Base-by-base conservation (phyloP, 2,113 vertebrate genomes). In the Atrichornis clamosus region DNA sequence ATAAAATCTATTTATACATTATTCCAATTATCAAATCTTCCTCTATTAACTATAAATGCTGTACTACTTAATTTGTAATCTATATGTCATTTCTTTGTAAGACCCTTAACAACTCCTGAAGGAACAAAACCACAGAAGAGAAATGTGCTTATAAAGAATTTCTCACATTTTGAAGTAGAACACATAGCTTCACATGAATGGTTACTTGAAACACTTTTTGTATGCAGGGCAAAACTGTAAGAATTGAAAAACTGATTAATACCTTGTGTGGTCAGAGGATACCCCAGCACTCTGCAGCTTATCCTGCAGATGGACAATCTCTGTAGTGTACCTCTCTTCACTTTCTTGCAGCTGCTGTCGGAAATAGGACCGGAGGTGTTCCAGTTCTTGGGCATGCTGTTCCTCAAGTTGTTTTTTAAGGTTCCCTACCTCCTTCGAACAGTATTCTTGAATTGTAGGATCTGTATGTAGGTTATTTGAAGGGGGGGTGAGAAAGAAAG, bases 341-440 rank as follows among this genome's bases (percentile, higher is more conserved):
- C 94, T 97, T 94, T 99, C 98, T 63, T 98, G 92, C 79, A 98
- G 97, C 72, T 98, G 98, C 77, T 98, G 97, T 10, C 98, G 97
- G 95, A 99, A 98, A 98, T 98, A 98, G 60, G 95, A 94, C 58
- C 97, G 77, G 27, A 98, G 98, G 52, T 50, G 97, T 95, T 99
- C 97, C 87, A 99, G 72, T 83, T 99, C 98, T 81, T 97, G 97
- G 70, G 92, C 58, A 84, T 99, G 98, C 72, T 97, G 98, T 49
- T 98, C 94, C 96, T 99, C 98, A 86, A 98, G 97, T 30, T 97
- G 97, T 6, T 63, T 93, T 97, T 97, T 98, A 89, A 98, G 91
- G 86, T 94, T 97, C 76, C 97, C 95, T 9, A 93, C 52, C 35
- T 98, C 97, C 93, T 96, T 74, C 0, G 42, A 83, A n/a, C 60